Conservation (phyloP, 1,140 invertebrate genomes). For the Diorhabda sublineata region DNA sequence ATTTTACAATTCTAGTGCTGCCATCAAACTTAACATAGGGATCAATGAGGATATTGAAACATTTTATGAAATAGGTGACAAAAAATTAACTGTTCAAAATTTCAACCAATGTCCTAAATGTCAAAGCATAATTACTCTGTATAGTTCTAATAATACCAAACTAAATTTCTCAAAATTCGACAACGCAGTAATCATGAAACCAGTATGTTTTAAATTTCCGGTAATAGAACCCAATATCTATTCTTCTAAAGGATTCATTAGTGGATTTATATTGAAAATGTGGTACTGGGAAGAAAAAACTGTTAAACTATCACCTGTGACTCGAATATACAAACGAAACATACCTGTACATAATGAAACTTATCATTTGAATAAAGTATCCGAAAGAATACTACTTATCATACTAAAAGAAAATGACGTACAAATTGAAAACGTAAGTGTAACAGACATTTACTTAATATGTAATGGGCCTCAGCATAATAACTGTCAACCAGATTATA, state of each 20-base stretch:
- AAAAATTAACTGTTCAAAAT: conserved; percentile 29
- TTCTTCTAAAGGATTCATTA: conserved; percentile 53
- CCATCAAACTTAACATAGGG: not conserved
- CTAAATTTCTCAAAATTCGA: conserved; percentile 27
- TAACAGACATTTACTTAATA: conserved; percentile 67
- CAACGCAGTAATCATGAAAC: conserved; percentile 39
- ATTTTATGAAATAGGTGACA: conserved; percentile 16
- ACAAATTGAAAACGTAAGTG: conserved; percentile 68
- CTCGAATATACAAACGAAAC: conserved; percentile 26
- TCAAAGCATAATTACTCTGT: conserved; percentile 26
- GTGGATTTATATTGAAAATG: conserved; percentile 73
- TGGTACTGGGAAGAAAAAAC: conserved; percentile 63
- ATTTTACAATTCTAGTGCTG: conserved; percentile 16
- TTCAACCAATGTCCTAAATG: conserved; percentile 32
- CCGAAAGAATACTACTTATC: conserved; percentile 69
- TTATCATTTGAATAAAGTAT: conserved; percentile 46
- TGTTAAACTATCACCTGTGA: conserved; percentile 23
- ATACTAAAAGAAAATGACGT: conserved; percentile 63
- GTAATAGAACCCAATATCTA: conserved; percentile 36
- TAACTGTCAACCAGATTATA: conserved; percentile 67
- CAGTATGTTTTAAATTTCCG: conserved; percentile 34
- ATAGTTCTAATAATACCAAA: conserved; percentile 24
- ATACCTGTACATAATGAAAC: conserved; percentile 26
- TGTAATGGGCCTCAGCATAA: conserved; percentile 54
- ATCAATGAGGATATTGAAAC: not conserved